Base-by-base conservation (phyloP, 92 coral and sea anemone genomes). In the Parazoanthus swiftii region DNA sequence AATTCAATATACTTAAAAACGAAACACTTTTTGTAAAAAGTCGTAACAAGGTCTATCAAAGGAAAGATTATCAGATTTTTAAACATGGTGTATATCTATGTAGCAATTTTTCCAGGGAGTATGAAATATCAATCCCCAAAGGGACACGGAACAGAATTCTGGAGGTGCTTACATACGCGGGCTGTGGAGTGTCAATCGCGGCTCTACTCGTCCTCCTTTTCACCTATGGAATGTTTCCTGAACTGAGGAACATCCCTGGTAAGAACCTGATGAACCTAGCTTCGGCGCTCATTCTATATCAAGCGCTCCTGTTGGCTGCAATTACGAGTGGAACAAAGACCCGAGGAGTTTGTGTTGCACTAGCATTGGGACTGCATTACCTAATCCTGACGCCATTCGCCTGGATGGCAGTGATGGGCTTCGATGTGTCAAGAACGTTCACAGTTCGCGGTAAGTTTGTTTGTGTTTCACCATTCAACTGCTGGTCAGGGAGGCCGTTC, bases 391-490 rank as follows among this genome's bases (percentile, higher is more conserved):
- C 42, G 42, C 0, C 42, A 39, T 89, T 89, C 65, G 88, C 91
- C 37, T 89, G 91, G 91, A 89, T 89, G 91, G 68, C 77, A 36
- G 88, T 89, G 46, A 83, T 84, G 79, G 74, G 91, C 42, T 89
- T 74, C 50, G 88, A 89, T 59, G 91, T 84, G 11, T 89, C 85
- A 70, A 89, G 75, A 76, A 77, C 91, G 8, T 89, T 89, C 59
- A 88, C 88, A 15, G 72, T 6, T 74, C 42, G 42, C 42, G 42
- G 42, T 39, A 39, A 39, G 7, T 42, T 25, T 18, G 8, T 75
- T 18, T 29, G 3, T 4, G 42, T 75, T 39, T 39, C 42, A 2
- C 42, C 42, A 39, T 39, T 39, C 42, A 4, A 39, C 15, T 74
- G 44, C 76, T 72, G 73, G 91, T 84, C 74, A 76, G 1, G 35